Percentiles rank a stretch among this genome's conserved stretches.
Conservation (phyloP, 2,113 vertebrate genomes). For the Crotalus horridus region DNA sequence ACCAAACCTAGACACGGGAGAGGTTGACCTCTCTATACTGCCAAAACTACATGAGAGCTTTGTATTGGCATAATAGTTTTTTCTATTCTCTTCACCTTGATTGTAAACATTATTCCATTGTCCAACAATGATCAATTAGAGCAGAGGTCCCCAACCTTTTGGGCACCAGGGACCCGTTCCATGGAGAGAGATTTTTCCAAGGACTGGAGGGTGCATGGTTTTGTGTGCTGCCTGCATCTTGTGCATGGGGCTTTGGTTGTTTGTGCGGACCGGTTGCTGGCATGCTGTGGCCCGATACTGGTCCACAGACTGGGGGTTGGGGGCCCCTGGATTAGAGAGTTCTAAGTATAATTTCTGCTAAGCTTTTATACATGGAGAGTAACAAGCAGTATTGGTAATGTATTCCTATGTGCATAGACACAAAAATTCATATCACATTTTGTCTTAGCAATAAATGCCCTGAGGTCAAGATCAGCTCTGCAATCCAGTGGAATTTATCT, state of each 20-base stretch:
- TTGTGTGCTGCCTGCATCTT: too few species aligned
- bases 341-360: background rate
- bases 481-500: slow-evolving; percentile 32
- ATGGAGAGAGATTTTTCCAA: too few species aligned
- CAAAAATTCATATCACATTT: background rate
- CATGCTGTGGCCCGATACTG: too few species aligned
- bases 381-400: background rate
- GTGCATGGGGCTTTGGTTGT: too few species aligned
- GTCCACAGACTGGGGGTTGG: too few species aligned
- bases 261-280: too few species aligned
- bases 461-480: slow-evolving; percentile 25
- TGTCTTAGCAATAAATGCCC: background rate
- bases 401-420: slow-evolving; percentile 5
- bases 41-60: background rate
- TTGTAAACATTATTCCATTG: background rate
- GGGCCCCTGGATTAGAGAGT: too few species aligned
- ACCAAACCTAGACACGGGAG: background rate
- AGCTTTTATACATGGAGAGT: slow-evolving; percentile 10
- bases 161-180: too few species aligned
- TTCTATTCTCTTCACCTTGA: background rate
- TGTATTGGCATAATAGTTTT: background rate
- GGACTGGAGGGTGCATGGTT: too few species aligned
- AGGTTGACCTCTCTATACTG: background rate
- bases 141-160: too few species aligned
- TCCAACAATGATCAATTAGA: background rate